Evolutionary conservation across 1,140 invertebrate genomes (phyloP).

Genomic region (Zeugodacus cucurbitae): DNA sequence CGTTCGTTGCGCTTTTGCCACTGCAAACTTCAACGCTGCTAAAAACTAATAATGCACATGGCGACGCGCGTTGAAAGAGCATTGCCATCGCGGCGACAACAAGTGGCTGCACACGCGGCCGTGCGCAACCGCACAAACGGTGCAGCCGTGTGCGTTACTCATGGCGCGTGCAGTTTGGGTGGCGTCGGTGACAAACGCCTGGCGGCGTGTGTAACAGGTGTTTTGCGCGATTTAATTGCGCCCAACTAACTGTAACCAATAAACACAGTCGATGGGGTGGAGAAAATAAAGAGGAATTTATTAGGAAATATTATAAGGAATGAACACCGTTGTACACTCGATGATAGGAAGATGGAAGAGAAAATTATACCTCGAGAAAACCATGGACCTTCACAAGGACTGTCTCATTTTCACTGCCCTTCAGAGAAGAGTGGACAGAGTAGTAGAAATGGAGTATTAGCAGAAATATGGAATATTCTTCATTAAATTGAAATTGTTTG

Average conservation of each 20-base stretch:
- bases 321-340: no score
- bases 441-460: no score
- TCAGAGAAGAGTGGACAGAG: no score
- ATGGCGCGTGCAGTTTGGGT: neutral
- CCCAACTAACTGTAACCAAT: slow-evolving; percentile 31
- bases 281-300: neutral
- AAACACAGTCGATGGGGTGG: neutral
- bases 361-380: no score
- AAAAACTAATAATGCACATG: neutral
- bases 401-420: no score
- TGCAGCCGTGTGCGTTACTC: neutral
- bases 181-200: neutral
- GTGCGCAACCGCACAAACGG: slow-evolving; percentile 20
- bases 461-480: no score
- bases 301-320: no score
- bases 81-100: neutral
- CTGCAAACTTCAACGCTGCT: neutral
- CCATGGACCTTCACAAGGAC: no score
- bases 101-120: slow-evolving; percentile 13
- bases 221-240: slow-evolving; percentile 30
- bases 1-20: slow-evolving; percentile 5
- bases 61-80: neutral
- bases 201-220: neutral
- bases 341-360: no score
- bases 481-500: no score